phyloP scores from a whole-genome alignment of 1,140 invertebrate species.

The Drosophila arawakana region DNA sequence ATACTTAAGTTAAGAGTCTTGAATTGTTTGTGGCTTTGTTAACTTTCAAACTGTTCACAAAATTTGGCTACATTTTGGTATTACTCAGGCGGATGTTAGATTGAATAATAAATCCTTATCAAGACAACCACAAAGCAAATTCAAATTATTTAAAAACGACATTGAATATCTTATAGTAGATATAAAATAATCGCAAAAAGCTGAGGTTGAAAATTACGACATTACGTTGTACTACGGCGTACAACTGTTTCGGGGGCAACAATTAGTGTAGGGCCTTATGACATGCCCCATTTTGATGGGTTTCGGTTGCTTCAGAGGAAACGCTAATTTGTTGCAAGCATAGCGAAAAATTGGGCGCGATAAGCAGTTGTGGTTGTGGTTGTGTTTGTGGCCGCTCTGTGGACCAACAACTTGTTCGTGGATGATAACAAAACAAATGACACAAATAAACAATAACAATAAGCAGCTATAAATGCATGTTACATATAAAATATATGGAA shows the following conservation, averaged over 20 bases:
- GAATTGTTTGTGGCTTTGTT: no score
- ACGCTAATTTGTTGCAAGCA: slow-evolving; percentile 67
- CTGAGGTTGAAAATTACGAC: slow-evolving; percentile 7
- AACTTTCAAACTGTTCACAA: no score
- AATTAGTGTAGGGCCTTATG: slow-evolving; percentile 21
- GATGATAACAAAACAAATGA: slow-evolving; percentile 71
- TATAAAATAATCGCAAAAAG: slow-evolving; percentile 12
- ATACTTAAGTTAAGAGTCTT: background rate
- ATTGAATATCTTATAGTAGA: slow-evolving; percentile 13
- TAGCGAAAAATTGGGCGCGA: slow-evolving; percentile 73
- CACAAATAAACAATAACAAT: slow-evolving; percentile 63
- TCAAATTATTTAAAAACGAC: background rate
- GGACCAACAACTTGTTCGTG: slow-evolving; percentile 42
- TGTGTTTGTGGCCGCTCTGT: slow-evolving; percentile 20
- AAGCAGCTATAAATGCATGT: no score
- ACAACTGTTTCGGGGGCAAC: background rate
- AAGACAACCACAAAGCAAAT: no score
- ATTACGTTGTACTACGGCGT: background rate
- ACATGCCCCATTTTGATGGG: slow-evolving; percentile 29
- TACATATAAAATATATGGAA: background rate
- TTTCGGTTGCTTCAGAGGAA: slow-evolving; percentile 58
- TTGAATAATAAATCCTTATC: no score
- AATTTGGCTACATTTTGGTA: no score
- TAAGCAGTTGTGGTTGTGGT: slow-evolving; percentile 44
- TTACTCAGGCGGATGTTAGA: no score